These are phyloP conservation scores for Sakesphorus luctuosus DNA, from an alignment of 2,113 vertebrate species.

Conservation along the genomic window DNA sequence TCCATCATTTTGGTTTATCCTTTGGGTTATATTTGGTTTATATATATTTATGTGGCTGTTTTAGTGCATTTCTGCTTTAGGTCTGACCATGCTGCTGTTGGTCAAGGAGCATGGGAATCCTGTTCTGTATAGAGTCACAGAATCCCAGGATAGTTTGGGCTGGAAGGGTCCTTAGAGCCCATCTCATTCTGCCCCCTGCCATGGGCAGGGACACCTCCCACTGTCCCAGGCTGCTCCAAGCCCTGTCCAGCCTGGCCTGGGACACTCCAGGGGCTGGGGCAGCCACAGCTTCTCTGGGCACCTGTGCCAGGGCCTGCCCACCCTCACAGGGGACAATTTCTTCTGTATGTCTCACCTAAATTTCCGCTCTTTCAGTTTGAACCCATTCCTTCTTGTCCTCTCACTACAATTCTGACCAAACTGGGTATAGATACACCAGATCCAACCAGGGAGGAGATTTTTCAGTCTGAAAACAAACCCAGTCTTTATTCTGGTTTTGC, in stretches of 20 bases:
- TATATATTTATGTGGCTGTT: not conserved
- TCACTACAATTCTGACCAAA: accelerated
- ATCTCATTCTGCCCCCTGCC: not conserved
- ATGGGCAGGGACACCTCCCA: not conserved
- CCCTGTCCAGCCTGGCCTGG: accelerated
- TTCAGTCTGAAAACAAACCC: not conserved
- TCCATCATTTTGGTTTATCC: constrained; percentile 33
- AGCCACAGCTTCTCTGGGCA: not conserved
- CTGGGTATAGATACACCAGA: not conserved
- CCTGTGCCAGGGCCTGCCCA: not conserved
- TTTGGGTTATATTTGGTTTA: not conserved
- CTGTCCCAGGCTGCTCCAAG: accelerated
- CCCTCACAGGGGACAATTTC: not conserved
- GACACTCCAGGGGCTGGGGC: not conserved
- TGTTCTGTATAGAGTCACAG: not conserved
- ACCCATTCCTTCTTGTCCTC: too few species aligned
- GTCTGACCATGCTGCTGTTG: not conserved
- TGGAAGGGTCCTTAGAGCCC: not conserved
- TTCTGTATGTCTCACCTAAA: not conserved
- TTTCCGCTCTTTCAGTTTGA: not conserved
- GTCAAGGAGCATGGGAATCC: not conserved
- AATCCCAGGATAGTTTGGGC: not conserved
- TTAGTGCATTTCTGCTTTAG: not conserved
- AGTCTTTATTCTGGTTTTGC: not conserved
- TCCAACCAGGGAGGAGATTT: not conserved